These are phyloP conservation scores for Acanthaster planci DNA, from an alignment of 35 echinoderm and acorn worm species.

Conservation along the genomic window DNA sequence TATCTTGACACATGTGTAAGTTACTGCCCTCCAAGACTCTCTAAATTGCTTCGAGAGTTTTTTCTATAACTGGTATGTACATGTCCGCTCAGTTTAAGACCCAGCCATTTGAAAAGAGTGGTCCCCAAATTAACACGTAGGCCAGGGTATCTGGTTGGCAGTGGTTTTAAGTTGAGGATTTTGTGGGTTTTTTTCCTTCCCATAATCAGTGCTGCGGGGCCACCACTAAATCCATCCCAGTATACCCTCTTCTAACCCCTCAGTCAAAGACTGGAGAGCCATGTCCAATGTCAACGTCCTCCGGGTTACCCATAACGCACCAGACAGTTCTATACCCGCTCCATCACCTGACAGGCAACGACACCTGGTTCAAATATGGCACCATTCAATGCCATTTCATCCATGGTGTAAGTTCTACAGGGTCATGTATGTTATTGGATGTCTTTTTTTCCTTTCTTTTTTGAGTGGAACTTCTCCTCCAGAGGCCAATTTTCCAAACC, in stretches of 20 bases:
- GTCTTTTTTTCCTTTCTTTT: neutral
- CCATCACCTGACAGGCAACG: constrained; percentile 3
- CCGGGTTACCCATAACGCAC: neutral
- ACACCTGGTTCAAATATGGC: constrained; percentile 23
- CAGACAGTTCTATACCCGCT: neutral
- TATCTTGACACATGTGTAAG: neutral
- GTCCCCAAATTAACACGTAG: too few species aligned
- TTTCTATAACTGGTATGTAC: too few species aligned
- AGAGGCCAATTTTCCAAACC: constrained; percentile 16
- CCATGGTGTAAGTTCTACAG: neutral
- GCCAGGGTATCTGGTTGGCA: too few species aligned
- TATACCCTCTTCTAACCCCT: too few species aligned
- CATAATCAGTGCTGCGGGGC: neutral
- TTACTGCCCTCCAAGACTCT: neutral
- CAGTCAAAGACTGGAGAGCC: too few species aligned
- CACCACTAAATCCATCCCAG: too few species aligned
- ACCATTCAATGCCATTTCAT: constrained; percentile 11
- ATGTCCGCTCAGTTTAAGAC: too few species aligned
- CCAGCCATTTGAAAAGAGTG: too few species aligned
- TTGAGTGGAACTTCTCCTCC: too few species aligned
- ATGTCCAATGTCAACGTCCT: constrained; percentile 10
- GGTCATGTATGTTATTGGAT: neutral
- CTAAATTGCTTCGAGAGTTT: too few species aligned
- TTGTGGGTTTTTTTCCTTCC: neutral
- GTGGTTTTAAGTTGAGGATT: neutral